Base-by-base conservation (phyloP, 2,797 vertebrate genomes). In the Takifugu rubripes region DNA sequence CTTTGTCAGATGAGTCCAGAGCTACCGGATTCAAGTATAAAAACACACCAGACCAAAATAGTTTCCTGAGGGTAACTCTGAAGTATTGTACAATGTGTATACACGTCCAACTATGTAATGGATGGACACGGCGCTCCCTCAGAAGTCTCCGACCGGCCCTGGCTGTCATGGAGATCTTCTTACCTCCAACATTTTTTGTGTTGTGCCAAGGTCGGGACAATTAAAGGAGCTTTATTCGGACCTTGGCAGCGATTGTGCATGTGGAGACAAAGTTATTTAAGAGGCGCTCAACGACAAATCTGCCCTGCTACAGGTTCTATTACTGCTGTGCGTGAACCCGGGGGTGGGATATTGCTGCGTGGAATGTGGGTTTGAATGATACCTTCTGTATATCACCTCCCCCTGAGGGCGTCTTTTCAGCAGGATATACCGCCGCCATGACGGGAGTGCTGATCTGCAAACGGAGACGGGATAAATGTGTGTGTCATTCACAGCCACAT, bases 371-470 rank as follows among this genome's bases (percentile, higher is more conserved):
- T 63, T 31, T 74, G 66, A 69, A 73, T 54, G 15, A 67, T 75
- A 61, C 55, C 51, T 72, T 70, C 42, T 63, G 53, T 71, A 68
- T 68, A 68, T 64, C 55, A 59, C 56, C 54, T 70, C 64, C 74
- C 62, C 63, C 49, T 36, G 61, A 68, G 57, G 61, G 68, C 55
- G 69, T 65, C 82, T 76, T 68, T 74, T 81, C 74, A 68, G 49
- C 21, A 61, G 77, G 72, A 88, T 87, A 84, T 83, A 85, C 75
- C 66, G 68, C 79, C 72, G 52, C 56, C 54, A 26, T 86, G 82
- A 87, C 75, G 49, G 64, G 55, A 84, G 53, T 81, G 78, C 85
- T 89, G 87, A 88, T 89, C 74, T 74, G 77, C 80, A 86, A 80
- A 87, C 29, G n/a, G 62, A 61, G 62, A 61, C 63, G 54, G 77